Base-by-base conservation (phyloP, 2,113 vertebrate species). In the Hippocampus zosterae region DNA sequence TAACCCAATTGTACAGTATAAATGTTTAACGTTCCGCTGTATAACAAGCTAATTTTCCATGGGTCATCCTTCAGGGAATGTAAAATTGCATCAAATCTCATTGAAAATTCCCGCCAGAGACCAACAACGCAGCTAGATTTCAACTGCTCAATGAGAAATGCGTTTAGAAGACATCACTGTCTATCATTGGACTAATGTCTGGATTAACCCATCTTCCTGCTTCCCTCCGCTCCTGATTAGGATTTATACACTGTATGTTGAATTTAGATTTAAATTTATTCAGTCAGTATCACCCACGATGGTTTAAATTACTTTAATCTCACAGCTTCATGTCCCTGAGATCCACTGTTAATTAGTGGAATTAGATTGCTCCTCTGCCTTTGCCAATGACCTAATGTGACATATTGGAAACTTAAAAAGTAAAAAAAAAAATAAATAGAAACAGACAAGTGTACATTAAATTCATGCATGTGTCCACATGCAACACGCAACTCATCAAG, bases 231-330 rank as follows among this genome's bases (percentile, higher is more conserved):
- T 50, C n/a, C 63, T 63, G 68, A 73, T 70, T 71, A 77, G 62
- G 71, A 48, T 79, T 85, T 84, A 18, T 84, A 57, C 77, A 48
- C 4, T 19, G 46, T 19, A 81, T 81, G 71, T 80, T 73, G 82
- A 78, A 89, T 62, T 64, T 77, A 41, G 67, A 76, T 85, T n/a
- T n/a, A n/a, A 82, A 88, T 84, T 82, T 76, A 88, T 84, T 84
- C 76, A 71, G 68, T 70, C 25, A 37, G 67, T 76, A 37, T 37
- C 33, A 37, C 33, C 33, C 33, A 82, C 85, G 79, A 68, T 68
- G 68, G 33, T 37, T 62, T 48, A 78, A 79, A 81, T 68, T 70
- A 16, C 53, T 72, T 79, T 74, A 83, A 83, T 82, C 80, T 74
- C 68, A 70, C 33, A 69, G 74, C 78, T 75, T 42, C 65, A 59